Base-by-base conservation (phyloP, 2,888 invertebrate genomes). In the Nemurella pictetii region DNA sequence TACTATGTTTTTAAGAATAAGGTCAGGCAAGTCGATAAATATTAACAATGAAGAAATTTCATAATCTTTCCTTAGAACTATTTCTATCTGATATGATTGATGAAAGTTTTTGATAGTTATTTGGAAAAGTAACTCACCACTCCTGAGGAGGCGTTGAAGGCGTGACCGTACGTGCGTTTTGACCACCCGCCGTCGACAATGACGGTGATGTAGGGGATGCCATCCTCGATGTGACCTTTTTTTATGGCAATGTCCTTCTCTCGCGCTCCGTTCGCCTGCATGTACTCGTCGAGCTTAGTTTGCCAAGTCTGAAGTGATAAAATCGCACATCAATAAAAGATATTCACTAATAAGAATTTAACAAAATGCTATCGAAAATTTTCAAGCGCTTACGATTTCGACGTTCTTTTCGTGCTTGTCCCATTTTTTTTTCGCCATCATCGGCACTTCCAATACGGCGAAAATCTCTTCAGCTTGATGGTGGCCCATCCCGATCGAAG, bases 381-480 rank as follows among this genome's bases (percentile, higher is more conserved):
- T 35, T 35, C 4, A 35, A 35, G 4, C 35, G 26, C 55, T 72
- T 35, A 29, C 83, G 12, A 25, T 15, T 55, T 72, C 83, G 9
- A 83, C 73, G 4, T 72, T 83, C 27, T 15, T 26, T 28, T 84
- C 83, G 55, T 85, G 85, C 55, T 55, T 85, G 27, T 35, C 29
- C 36, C 26, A 85, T 29, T 80, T 85, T 15, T 35, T 36, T n/a
- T 28, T 25, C 1, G 78, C 5, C 84, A 85, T 85, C 25, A 80
- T 81, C 4, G 85, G 84, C 1, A 80, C 72, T 7, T 85, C 80
- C 78, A 84, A 20, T 7, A 85, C 28, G 3, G 27, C 55, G 0
- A 85, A 32, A 25, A 85, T 12, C 80, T 85, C 85, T 27, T 85
- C 84, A 20, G 35, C 4, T 75, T 85, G 85, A 9, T 80, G 26